Base-by-base conservation (phyloP, 2,113 vertebrate species). In the Amazona guildingii region DNA sequence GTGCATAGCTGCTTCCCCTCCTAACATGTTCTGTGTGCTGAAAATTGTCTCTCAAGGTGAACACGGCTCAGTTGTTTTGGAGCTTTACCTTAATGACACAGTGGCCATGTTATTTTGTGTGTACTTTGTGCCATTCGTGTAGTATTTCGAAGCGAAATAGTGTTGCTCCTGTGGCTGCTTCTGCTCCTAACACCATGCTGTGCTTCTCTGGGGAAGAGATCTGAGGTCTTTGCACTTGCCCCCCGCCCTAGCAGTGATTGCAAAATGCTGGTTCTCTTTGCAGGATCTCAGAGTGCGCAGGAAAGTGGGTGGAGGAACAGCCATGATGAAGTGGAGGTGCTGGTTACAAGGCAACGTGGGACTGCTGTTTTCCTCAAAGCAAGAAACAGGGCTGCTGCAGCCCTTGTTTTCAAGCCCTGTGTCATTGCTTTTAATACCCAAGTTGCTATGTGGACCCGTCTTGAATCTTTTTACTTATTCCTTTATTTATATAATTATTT, bases 101-200 rank as follows among this genome's bases (percentile, higher is more conserved):
- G 85, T 46, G 69, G 86, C 51, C 44, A 41, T 76, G 41, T 67
- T 86, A 83, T 76, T 96, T 54, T 41, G 46, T 48, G 61, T 85
- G 85, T 94, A 43, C 63, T 88, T 83, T 39, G 70, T 49, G 33
- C 92, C 73, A 39, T 90, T 84, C 86, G 44, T 73, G 78, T 54
- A 78, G 12, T 35, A 48, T 39, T 25, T 92, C 14, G 11, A 87
- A 77, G 82, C 3, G 8, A 76, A 63, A 37, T 21, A 67, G 54
- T 68, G 37, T n/a, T 90, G 43, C 57, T 82, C 74, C 41, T 44
- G 16, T 59, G 88, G 57, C 70, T 92, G 78, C 74, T 94, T n/a
- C 88, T 88, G 73, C 91, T 97, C 35, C 70, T 55, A 15, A 20
- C 23, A 6, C 29, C 10, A 19, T 2, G 5, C 6, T 6, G 17